Evolutionary conservation across 2,113 vertebrate species (phyloP).

Genomic region (Falco punctatus): DNA sequence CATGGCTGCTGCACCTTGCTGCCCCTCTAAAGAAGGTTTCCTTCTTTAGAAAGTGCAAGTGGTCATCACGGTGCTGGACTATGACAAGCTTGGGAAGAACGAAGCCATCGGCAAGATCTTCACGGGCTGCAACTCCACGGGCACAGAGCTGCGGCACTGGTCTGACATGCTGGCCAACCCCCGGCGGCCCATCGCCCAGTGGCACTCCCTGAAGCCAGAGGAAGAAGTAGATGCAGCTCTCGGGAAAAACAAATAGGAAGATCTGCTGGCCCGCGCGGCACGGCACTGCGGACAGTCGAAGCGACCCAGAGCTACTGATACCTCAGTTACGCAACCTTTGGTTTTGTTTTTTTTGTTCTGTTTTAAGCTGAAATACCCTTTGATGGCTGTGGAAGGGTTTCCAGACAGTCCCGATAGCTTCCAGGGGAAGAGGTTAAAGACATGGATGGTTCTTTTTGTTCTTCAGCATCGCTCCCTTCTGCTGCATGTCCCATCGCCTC

Average conservation of each 20-base stretch:
- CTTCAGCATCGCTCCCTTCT: conserved; percentile 13
- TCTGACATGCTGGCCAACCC: conserved; percentile 98
- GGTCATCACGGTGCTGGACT: conserved; percentile 97
- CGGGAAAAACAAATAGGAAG: conserved; percentile 90
- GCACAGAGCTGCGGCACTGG: conserved; percentile 96
- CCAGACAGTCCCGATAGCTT: conserved; percentile 53
- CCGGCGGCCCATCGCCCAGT: conserved; percentile 95
- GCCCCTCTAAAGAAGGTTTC: background rate
- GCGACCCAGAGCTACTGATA: conserved; percentile 74
- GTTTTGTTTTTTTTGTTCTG: conserved; percentile 20
- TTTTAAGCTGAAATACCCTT: conserved; percentile 64
- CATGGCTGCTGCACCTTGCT: rapidly evolving
- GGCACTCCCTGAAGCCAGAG: conserved; percentile 97
- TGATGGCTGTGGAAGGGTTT: conserved; percentile 59
- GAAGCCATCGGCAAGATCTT: conserved; percentile 98
- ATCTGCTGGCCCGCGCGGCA: background rate
- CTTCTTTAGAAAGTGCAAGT: conserved; percentile 91
- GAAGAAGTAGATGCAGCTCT: conserved; percentile 95
- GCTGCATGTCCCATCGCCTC: conserved; percentile 57
- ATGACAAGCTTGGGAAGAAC: conserved; percentile 98
- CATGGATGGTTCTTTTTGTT: conserved; percentile 59
- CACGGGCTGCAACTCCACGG: conserved; percentile 89
- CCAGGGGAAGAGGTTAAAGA: conserved; percentile 57
- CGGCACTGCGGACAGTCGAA: conserved; percentile 28
- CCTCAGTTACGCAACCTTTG: conserved; percentile 74